Base-by-base conservation (phyloP, 2,113 vertebrate species). In the Thermophis baileyi region DNA sequence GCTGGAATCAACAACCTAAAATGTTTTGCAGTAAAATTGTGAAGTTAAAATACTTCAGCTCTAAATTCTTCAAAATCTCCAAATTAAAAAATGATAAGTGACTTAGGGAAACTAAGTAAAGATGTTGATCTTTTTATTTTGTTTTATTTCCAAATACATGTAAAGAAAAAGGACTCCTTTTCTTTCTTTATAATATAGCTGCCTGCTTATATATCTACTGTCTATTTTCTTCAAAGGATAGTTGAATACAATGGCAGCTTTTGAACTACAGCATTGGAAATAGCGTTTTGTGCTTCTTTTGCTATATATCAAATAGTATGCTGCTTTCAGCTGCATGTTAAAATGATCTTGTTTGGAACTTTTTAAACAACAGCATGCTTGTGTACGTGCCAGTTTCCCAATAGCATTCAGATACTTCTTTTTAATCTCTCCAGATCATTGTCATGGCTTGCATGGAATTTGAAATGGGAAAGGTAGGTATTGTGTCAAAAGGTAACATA, bases 381-480 rank as follows among this genome's bases (percentile, higher is more conserved):
- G 90, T 46, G 35, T 87, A 47, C 5, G 11, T 89, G 22, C 18
- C 63, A 93, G 18, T 94, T 86, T 94, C 35, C 60, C 69, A 50
- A 44, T 81, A 2, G 0, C 40, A 9, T 54, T 94, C 57, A 95
- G 18, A 0, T 16, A 87, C 93, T 30, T 2, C 90, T 22, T 89
- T 88, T 94, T 89, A 7, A 7, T 96, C 7, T 74, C 90, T 89
- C 25, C 95, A 99, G 99, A 94, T 99, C 0, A 96, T 99, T 49
- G 98, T 99, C 86, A 99, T 99, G 98, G 98, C 98, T 27, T 99
- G 99, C 63, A 98, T 99, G 97, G 99, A 99, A 97, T 99, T 99
- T 96, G 99, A 99, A 96, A 99, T 99, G 99, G 99, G 99, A 93
- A 99, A 98, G 98, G 99, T 99, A 96, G 98, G 97, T 96, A 69